Percentiles rank a stretch among this genome's conserved stretches.
These are phyloP conservation scores for Sebastes vulpes DNA, from an alignment of 2,797 vertebrate species.

Conservation along the genomic window DNA sequence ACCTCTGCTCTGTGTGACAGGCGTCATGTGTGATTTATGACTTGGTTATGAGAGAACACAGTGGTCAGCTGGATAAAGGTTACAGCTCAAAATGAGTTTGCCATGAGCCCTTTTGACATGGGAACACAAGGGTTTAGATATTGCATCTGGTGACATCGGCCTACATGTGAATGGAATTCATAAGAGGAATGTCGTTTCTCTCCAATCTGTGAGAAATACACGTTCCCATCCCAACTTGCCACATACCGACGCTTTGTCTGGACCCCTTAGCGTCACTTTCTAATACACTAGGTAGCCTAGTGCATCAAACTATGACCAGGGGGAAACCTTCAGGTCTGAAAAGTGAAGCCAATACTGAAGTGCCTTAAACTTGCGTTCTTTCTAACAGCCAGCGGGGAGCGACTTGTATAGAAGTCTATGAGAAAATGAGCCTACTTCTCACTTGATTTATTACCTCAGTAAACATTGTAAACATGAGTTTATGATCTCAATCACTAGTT, in stretches of 20 bases:
- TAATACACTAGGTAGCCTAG: too few relatives aligned
- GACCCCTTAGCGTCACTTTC: neutral
- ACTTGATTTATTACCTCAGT: too few relatives aligned
- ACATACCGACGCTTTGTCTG: neutral
- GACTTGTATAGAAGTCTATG: too few relatives aligned
- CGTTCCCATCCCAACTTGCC: neutral
- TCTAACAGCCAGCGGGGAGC: too few relatives aligned
- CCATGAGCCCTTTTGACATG: constrained; percentile 34
- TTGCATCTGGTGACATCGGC: neutral
- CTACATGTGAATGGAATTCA: neutral
- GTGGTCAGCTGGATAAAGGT: constrained; percentile 63
- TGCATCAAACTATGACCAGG: too few relatives aligned
- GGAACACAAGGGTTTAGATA: neutral
- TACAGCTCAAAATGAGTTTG: constrained; percentile 55
- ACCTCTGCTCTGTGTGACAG: constrained; percentile 61
- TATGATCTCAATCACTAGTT: too few relatives aligned
- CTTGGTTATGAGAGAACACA: constrained; percentile 49
- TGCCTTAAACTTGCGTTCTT: too few relatives aligned
- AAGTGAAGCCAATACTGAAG: too few relatives aligned
- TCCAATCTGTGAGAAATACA: neutral
- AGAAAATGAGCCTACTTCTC: too few relatives aligned
- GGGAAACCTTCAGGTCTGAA: too few relatives aligned
- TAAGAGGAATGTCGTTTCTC: neutral
- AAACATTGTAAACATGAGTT: too few relatives aligned
- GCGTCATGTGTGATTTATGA: constrained; percentile 76